Evolutionary conservation across 2,797 vertebrate species (phyloP), one percentile per base, ranked within the genome.

Genomic region (Chloroceryle inda): DNA sequence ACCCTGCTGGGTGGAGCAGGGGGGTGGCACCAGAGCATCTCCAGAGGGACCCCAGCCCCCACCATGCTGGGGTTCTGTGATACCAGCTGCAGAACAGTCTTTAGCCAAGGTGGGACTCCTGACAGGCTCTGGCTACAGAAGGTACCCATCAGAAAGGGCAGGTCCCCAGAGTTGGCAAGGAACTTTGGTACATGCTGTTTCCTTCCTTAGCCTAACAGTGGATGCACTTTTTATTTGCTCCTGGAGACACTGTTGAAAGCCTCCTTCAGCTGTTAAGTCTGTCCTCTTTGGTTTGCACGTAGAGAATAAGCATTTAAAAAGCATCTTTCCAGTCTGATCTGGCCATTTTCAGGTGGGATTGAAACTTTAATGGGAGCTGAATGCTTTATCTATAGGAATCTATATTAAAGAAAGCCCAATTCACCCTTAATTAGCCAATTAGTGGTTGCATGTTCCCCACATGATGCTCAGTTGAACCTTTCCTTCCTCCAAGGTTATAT

Each of bases 401-500:
- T 73, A 2, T 76, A 33, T 50, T 73, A 37, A 71, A 80, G 85
- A 79, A 81, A 90, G 47, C 23, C 73, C 49, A 74, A 55, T 86
- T 96, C 73, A 73, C 55, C 68, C 37, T 88, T 91, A 89, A 94
- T 93, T 92, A 92, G 84, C 84, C 94, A 80, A 92, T 96, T 95
- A 85, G 63, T 85, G 69, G 31, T 42, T 84, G 38, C 10, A 5
- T 13, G 20, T 19, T 68, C 53, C 59, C 62, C n/a, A 50, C 50
- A 49, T 23, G 58, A 26, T 64, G 74, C 92, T 81, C 77, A 92
- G 33, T 23, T 50, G 84, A 79, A 76, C 44, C 76, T 44, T 52
- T 89, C 68, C 31, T 92, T 53, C 95, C 45, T 71, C 77, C 66
- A 96, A 99, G 99, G 99, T 84, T 99, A 99, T n/a, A 94, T 99